Evolutionary conservation across 2,113 vertebrate species (phyloP).

Genomic region (Misgurnus anguillicaudatus): DNA sequence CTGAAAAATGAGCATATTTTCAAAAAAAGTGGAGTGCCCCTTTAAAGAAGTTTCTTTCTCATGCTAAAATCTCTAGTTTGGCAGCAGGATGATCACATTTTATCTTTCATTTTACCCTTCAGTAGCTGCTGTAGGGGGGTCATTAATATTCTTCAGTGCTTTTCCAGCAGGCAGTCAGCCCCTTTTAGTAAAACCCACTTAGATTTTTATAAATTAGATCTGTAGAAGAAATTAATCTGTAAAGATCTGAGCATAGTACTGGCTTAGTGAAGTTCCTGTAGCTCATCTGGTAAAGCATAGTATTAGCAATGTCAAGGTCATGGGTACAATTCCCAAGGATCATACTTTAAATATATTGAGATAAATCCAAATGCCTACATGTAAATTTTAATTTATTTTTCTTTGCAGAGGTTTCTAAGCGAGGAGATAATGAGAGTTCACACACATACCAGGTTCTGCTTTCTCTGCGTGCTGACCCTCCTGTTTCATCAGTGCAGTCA

Average conservation of each 20-base stretch:
- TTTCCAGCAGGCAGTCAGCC: background rate
- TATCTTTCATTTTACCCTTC: background rate
- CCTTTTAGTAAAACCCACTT: background rate
- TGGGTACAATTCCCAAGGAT: too few species aligned
- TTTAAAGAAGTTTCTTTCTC: background rate
- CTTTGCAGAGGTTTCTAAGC: slow-evolving; percentile 64
- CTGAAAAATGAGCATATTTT: too few species aligned
- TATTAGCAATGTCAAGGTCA: background rate
- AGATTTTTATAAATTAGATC: background rate
- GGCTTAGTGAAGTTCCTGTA: too few species aligned
- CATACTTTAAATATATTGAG: too few species aligned
- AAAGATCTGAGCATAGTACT: too few species aligned
- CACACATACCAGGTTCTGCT: slow-evolving; percentile 92
- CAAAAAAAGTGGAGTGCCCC: too few species aligned
- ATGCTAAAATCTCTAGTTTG: slow-evolving; percentile 2
- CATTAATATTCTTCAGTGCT: slow-evolving; percentile 10
- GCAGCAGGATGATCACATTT: slow-evolving; percentile 2
- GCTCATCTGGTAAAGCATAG: background rate
- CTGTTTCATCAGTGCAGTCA: slow-evolving; percentile 90
- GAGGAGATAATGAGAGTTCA: slow-evolving; percentile 88
- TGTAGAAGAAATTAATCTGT: too few species aligned
- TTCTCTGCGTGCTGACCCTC: slow-evolving; percentile 95
- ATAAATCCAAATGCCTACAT: background rate
- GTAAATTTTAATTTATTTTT: background rate
- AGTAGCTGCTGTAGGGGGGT: slow-evolving; percentile 8